Evolutionary conservation across 2,113 vertebrate species (phyloP), one percentile per base, ranked within the genome.

Genomic region (Prolemur simus): DNA sequence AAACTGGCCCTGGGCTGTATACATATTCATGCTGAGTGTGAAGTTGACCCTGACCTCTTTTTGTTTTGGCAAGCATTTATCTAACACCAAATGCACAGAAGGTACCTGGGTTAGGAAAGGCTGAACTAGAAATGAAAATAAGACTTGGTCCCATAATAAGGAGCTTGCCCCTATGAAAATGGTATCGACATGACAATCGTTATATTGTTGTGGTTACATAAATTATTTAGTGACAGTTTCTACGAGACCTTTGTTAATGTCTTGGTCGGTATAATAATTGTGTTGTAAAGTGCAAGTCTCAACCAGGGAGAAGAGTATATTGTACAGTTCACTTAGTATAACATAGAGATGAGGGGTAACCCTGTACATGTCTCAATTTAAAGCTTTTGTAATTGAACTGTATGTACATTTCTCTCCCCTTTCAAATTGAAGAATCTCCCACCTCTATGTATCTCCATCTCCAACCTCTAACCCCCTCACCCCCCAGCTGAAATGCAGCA

Each of bases 171-270:
- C 52, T 27, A 21, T 78, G 17, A 89, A n/a, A 23, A 58, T n/a
- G 71, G 27, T 74, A 74, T 69, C 78, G 68, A 86, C n/a, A 60
- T 39, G 6, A 63, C 47, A 73, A 69, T 58, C 10, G 10, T 60
- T 54, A 66, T 73, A 39, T 13, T 83, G 76, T n/a, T 93, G 89
- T 71, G 47, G 10, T 80, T 84, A 60, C 45, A 45, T 85, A 78
- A 90, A 76, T 97, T 84, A 85, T 60, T 94, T 89, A 78, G 21
- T 47, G 63, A 78, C 27, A 29, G 37, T 90, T 91, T 94, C 56
- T 23, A 32, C 5, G 5, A 34, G 78, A 88, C 21, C 17, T 87
- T 85, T 69, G 25, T 68, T 52, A 90, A 92, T 71, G n/a, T 76
- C 39, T 69, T 2, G 32, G 9, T 21, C 27, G 54, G 11, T 45